phyloP scores from a whole-genome alignment of 2,797 vertebrate genomes.

The Micrastur ruficollis region DNA sequence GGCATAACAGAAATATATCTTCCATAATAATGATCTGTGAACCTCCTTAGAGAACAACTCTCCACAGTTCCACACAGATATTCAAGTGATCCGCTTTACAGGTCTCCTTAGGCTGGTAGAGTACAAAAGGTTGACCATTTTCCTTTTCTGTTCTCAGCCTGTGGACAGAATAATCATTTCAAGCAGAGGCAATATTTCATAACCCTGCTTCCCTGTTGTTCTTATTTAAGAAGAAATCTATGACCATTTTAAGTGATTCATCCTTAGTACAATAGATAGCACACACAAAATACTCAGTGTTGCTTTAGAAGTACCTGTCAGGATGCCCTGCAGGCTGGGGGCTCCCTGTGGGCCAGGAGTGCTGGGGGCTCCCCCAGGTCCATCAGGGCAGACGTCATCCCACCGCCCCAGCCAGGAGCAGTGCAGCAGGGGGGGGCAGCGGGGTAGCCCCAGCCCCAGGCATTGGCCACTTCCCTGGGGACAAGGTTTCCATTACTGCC shows the following conservation, averaged over 20 bases:
- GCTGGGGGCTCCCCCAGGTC: background rate
- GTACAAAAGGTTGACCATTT: background rate
- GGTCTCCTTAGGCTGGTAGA: background rate
- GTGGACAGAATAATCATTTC: background rate
- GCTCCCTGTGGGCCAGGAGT: background rate
- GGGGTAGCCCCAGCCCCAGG: background rate
- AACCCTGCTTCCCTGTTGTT: background rate
- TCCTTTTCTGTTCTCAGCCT: background rate
- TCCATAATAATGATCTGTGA: background rate
- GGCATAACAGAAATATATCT: background rate
- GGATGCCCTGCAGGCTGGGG: rapidly evolving
- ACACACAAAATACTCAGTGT: background rate
- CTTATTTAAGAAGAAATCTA: slow-evolving; percentile 59
- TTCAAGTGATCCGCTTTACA: background rate
- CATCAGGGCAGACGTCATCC: background rate
- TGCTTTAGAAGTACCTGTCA: background rate
- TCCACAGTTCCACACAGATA: background rate
- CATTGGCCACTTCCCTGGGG: background rate
- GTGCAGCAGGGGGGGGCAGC: background rate
- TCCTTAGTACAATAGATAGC: background rate
- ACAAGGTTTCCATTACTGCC: background rate
- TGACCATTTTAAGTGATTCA: slow-evolving; percentile 46
- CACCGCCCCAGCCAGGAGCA: background rate
- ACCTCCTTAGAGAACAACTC: background rate
- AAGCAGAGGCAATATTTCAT: background rate